phyloP scores from a whole-genome alignment of 53 echinoderm and acorn worm genomes.

The Patiria pectinifera region DNA sequence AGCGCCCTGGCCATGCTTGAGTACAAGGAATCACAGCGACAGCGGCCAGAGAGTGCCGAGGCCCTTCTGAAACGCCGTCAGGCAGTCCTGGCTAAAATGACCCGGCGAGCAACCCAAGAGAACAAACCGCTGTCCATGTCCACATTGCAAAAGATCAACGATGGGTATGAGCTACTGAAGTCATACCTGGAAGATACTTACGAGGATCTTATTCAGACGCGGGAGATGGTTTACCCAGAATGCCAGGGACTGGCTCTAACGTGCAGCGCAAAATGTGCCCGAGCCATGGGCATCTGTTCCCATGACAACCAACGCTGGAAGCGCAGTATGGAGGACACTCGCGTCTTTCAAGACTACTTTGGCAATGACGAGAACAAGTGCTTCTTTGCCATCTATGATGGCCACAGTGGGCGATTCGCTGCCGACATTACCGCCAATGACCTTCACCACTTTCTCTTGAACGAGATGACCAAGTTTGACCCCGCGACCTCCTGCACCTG shows the following conservation, averaged over 20 bases:
- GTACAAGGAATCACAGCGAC: constrained; percentile 62
- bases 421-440: constrained; percentile 95
- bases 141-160: constrained; percentile 80
- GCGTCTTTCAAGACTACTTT: constrained; percentile 97
- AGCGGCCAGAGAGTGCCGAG: constrained; percentile 71
- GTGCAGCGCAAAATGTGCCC: constrained; percentile 83
- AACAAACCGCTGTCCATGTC: constrained; percentile 55
- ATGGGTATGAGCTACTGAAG: constrained; percentile 89
- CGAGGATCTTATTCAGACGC: constrained; percentile 74
- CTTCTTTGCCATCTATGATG: constrained; percentile 97
- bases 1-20: constrained; percentile 72
- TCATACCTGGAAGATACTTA: constrained; percentile 88
- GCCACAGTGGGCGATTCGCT: constrained; percentile 95
- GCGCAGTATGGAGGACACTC: constrained; percentile 90
- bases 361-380: constrained; percentile 93
- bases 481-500: constrained; percentile 79
- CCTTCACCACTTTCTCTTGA: constrained; percentile 87
- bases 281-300: constrained; percentile 89
- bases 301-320: constrained; percentile 93
- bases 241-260: constrained; percentile 81
- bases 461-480: constrained; percentile 93
- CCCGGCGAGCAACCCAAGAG: constrained; percentile 47
- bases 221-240: constrained; percentile 65
- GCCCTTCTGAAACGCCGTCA: constrained; percentile 77
- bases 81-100: constrained; percentile 62